Evolutionary conservation across 2,797 vertebrate genomes (phyloP).

Genomic region (Tamandua tetradactyla): DNA sequence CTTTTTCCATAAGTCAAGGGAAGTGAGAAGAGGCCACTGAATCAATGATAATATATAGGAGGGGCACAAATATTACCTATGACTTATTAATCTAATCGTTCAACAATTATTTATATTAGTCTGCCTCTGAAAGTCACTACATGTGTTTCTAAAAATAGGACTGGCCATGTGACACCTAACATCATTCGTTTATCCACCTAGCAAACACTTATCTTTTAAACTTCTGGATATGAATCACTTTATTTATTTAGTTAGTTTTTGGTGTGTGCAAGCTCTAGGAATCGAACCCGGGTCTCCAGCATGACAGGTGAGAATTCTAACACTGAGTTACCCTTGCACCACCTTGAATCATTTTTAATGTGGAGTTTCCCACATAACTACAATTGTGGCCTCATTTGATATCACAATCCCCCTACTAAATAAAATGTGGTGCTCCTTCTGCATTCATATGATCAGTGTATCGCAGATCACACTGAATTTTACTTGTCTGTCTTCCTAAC

Average conservation of each 20-base stretch:
- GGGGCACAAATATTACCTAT: not conserved
- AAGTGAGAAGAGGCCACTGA: not conserved
- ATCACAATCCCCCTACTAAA: accelerated
- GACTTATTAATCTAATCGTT: not conserved
- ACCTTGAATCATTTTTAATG: too few relatives aligned
- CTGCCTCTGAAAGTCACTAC: not conserved
- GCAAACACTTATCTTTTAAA: not conserved
- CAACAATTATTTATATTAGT: not conserved
- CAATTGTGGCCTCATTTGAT: not conserved
- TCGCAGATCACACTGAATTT: not conserved
- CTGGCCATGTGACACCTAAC: not conserved
- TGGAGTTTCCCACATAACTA: not conserved
- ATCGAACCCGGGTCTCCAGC: too few relatives aligned
- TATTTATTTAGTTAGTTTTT: too few relatives aligned
- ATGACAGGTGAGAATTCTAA: too few relatives aligned
- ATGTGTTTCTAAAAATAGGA: not conserved
- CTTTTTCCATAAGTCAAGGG: not conserved
- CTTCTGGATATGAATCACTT: not conserved
- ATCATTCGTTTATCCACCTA: not conserved
- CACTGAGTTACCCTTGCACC: too few relatives aligned
- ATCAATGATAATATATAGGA: not conserved
- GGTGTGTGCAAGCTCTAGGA: too few relatives aligned
- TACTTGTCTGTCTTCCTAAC: not conserved
- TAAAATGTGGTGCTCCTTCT: not conserved
- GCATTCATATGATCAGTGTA: not conserved